These are phyloP conservation scores for Serranus cabrilla DNA, from an alignment of 2,797 vertebrate genomes.

Conservation along the genomic window DNA sequence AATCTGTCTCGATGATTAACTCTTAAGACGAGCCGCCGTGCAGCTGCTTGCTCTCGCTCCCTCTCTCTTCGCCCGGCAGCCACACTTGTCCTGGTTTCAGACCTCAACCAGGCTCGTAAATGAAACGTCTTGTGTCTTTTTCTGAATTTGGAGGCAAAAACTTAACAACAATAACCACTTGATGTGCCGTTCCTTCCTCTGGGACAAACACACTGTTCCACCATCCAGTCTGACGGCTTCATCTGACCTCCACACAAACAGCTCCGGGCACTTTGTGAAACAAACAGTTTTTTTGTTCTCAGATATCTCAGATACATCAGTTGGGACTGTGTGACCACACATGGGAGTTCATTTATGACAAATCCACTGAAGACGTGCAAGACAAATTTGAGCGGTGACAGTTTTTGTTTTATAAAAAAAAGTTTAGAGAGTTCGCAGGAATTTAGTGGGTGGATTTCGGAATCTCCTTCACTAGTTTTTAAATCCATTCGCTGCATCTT, in stretches of 20 bases:
- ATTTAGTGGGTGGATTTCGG: no score
- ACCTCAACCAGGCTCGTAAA: background rate
- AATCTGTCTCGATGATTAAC: background rate
- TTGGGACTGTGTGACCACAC: background rate
- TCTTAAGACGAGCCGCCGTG: background rate
- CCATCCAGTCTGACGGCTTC: conserved; percentile 9
- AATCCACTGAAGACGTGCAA: background rate
- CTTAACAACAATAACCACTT: background rate
- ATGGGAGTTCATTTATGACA: background rate
- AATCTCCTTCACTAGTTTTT: background rate
- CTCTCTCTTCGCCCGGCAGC: conserved; percentile 1
- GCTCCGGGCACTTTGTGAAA: background rate
- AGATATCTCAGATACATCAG: background rate
- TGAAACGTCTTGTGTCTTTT: conserved; percentile 2
- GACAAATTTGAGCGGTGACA: background rate
- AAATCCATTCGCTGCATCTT: no score
- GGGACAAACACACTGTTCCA: conserved; percentile 19
- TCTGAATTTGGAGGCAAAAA: background rate
- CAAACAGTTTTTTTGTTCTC: conserved; percentile 15
- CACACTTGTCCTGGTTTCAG: conserved; percentile 3
- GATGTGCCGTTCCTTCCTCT: conserved; percentile 33
- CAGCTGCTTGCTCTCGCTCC: background rate
- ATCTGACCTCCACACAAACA: conserved; percentile 31
- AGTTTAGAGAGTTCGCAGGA: no score
- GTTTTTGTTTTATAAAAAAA: background rate